A percentile compares a stretch with the other conserved stretches of the same genome.
These are phyloP conservation scores for Scartelaos histophorus DNA, from an alignment of 2,113 vertebrate species.

Conservation along the genomic window DNA sequence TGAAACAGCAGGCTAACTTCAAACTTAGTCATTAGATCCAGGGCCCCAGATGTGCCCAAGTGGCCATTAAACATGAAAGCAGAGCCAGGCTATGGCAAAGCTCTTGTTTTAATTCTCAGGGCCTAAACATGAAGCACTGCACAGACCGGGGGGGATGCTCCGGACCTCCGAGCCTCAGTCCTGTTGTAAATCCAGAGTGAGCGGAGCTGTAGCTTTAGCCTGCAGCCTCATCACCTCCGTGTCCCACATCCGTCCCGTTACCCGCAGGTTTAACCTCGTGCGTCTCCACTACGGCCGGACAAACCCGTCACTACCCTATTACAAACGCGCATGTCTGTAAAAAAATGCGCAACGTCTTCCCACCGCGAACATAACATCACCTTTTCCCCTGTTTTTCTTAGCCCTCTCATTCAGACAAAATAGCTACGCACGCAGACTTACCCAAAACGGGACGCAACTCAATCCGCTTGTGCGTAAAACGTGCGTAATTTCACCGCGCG, in stretches of 20 bases:
- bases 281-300: conserved; percentile 18
- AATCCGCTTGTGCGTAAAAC: conserved; percentile 32
- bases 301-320: conserved; percentile 25
- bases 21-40: background rate
- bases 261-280: conserved; percentile 37
- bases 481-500: background rate
- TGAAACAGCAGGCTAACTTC: background rate
- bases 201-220: conserved; percentile 6
- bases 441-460: conserved; percentile 51
- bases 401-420: conserved; percentile 49
- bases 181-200: background rate
- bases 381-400: background rate
- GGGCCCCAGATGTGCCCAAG: background rate
- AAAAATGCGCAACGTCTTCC: background rate
- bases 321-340: background rate
- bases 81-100: background rate
- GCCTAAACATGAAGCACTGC: background rate
- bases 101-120: background rate
- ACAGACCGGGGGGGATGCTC: background rate
- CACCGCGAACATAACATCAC: background rate
- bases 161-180: conserved; percentile 9
- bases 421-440: conserved; percentile 67
- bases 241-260: conserved; percentile 61
- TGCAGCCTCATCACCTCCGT: conserved; percentile 25
- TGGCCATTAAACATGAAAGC: background rate